Evolutionary conservation across 2,888 invertebrate genomes (phyloP), one percentile per base, ranked within the genome.

Genomic region (Melieria omissa): DNA sequence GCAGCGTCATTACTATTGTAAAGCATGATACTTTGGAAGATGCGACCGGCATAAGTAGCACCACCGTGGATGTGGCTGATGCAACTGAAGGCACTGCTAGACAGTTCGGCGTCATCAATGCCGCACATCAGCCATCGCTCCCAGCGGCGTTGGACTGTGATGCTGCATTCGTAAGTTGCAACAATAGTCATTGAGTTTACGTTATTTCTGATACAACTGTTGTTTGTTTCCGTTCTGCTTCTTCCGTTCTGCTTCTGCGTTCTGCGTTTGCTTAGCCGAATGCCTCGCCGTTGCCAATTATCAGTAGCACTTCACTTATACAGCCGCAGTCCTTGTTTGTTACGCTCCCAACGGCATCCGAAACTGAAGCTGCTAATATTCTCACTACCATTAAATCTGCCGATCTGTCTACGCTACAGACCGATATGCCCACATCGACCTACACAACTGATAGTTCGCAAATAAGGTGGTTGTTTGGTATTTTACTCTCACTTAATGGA

Each of bases 311-410:
- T 6, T 60, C 42, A 41, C 5, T 60, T 6, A 6, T 41, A 42
- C 60, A 16, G 9, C 41, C 29, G 2, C 41, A 29, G 41, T 60
- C 4, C 8, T 44, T 73, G 3, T 73, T 70, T 58, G 71, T 71
- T 63, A 72, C 71, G 6, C 76, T 76, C 42, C 82, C 84, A 44
- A 84, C 80, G 29, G 73, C 80, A 62, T 83, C 84, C 0, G 86
- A 86, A 72, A 83, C 86, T 5, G 86, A 85, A 75, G 86, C 84
- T 9, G 86, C 86, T 4, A 84, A 82, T 64, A 85, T 86, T 71
- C 75, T 86, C 45, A 85, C 86, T 4, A 84, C 82, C 9, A 86
- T 86, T 9, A 86, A 85, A 76, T 81, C 84, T 42, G 16, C 45
- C 12, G 63, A 69, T 9, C 45, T 55, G 12, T 46, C n/a, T n/a